phyloP scores from a whole-genome alignment of 2,797 vertebrate genomes.

The Synaphobranchus kaupii region DNA sequence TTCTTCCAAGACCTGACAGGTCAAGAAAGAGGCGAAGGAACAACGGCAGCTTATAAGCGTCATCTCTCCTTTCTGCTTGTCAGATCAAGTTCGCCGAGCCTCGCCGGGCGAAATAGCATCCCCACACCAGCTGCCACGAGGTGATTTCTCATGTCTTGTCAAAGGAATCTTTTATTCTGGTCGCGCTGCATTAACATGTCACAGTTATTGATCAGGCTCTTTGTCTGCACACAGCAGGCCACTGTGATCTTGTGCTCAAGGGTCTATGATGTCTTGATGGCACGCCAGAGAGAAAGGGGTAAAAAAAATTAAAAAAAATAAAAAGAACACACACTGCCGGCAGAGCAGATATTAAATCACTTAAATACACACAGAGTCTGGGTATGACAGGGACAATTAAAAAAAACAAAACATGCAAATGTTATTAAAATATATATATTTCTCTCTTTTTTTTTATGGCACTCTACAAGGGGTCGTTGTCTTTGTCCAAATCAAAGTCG shows the following conservation, averaged over 20 bases:
- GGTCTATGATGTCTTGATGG: slow-evolving; percentile 81
- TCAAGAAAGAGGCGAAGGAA: slow-evolving; percentile 94
- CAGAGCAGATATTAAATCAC: slow-evolving; percentile 84
- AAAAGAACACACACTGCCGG: slow-evolving; percentile 54
- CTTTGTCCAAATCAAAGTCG: no score
- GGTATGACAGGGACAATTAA: slow-evolving; percentile 84
- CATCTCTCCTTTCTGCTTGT: slow-evolving; percentile 92
- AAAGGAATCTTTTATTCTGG: slow-evolving; percentile 90
- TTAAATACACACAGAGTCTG: slow-evolving; percentile 84
- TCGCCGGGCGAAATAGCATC: slow-evolving; percentile 82
- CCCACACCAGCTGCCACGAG: slow-evolving; percentile 88
- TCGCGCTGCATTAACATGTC: slow-evolving; percentile 91
- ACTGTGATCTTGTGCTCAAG: slow-evolving; percentile 71
- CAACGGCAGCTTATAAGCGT: slow-evolving; percentile 94
- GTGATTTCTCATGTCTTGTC: slow-evolving; percentile 94
- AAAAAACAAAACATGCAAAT: slow-evolving; percentile 84
- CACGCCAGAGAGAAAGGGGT: slow-evolving; percentile 63
- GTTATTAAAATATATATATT: slow-evolving; percentile 75
- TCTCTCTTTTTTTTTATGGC: slow-evolving; percentile 68
- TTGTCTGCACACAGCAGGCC: slow-evolving; percentile 85
- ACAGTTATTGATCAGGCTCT: slow-evolving; percentile 91
- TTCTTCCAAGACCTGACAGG: slow-evolving; percentile 89
- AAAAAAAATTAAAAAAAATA: no score
- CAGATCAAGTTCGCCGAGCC: slow-evolving; percentile 90
- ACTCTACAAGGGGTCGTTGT: background rate